Base-by-base conservation (phyloP, 2,888 invertebrate species). In the Lingula anatina region DNA sequence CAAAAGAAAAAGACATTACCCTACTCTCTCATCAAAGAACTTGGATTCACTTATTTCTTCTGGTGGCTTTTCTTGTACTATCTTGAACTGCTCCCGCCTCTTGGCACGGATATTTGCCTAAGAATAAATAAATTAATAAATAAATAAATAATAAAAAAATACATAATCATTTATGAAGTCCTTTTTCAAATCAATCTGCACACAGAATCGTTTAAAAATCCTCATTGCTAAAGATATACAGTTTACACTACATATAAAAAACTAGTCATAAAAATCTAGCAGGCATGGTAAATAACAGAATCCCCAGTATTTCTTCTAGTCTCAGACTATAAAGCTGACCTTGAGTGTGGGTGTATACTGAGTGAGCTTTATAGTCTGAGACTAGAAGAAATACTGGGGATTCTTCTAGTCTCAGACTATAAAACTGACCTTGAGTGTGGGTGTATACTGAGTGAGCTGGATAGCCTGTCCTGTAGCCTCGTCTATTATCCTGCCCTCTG, bases 101-200 rank as follows among this genome's bases (percentile, higher is more conserved):
- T 93, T 90, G 0, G 95, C 95, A 44, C 95, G 80, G 64, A 96
- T 94, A 72, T 96, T 96, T 0, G 95, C 95, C 84, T 81, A 54
- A 18, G 60, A 59, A n/a, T n/a, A n/a, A n/a, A n/a, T n/a, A n/a
- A n/a, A n/a, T n/a, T n/a, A 47, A 39, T 44, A 23, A 51, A 46
- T 23, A 20, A 23, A n/a, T n/a, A n/a, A n/a, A n/a, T n/a, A n/a
- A n/a, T n/a, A n/a, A n/a, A n/a, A n/a, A n/a, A n/a, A n/a, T n/a
- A n/a, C n/a, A n/a, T 12, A 25, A 46, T 9, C n/a, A 31, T 31
- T 31, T 31, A 31, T 15, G n/a, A 31, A 31, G 9, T 9, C n/a
- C 35, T 15, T 12, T 9, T 12, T 31, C n/a, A 12, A 9, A 31
- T 12, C 35, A 12, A 9, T 9, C 35, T 31, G 9, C n/a, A 31